These are phyloP conservation scores for Lacanobia oleracea DNA, from an alignment of 2,888 invertebrate genomes.

Conservation along the genomic window DNA sequence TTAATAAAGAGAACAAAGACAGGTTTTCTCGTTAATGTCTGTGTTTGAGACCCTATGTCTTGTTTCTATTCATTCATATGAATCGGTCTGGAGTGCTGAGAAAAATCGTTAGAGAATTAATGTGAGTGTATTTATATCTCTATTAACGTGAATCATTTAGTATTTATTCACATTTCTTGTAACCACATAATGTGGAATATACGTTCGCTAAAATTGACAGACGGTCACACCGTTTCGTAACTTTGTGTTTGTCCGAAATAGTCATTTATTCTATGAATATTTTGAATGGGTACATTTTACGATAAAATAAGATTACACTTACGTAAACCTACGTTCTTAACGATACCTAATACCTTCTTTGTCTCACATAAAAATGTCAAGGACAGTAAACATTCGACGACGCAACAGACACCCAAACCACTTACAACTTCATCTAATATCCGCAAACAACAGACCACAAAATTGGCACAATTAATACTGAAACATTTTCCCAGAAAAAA, in stretches of 20 bases:
- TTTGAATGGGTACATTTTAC: neutral
- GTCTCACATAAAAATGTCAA: neutral
- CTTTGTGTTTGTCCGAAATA: neutral
- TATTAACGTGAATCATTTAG: slow-evolving; percentile 5
- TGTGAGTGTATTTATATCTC: neutral
- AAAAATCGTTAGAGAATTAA: slow-evolving; percentile 1
- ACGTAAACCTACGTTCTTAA: neutral
- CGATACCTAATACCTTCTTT: neutral
- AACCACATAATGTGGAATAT: neutral
- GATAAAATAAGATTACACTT: neutral
- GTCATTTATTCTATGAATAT: neutral
- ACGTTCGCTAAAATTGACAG: slow-evolving; percentile 2
- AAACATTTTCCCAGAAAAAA: slow-evolving; percentile 39
- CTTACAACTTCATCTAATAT: slow-evolving; percentile 14
- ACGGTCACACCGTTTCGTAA: slow-evolving; percentile 31
- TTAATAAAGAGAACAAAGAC: slow-evolving; percentile 16
- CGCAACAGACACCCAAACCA: slow-evolving; percentile 6
- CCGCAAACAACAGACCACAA: neutral
- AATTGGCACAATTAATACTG: slow-evolving; percentile 27
- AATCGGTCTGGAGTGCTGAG: neutral
- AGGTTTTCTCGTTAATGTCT: neutral
- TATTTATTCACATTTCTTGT: neutral
- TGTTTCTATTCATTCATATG: slow-evolving; percentile 19
- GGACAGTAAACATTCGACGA: neutral
- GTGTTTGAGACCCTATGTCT: slow-evolving; percentile 10